Evolutionary conservation across 53 echinoderm and acorn worm species (phyloP).

Genomic region (Crossaster papposus): DNA sequence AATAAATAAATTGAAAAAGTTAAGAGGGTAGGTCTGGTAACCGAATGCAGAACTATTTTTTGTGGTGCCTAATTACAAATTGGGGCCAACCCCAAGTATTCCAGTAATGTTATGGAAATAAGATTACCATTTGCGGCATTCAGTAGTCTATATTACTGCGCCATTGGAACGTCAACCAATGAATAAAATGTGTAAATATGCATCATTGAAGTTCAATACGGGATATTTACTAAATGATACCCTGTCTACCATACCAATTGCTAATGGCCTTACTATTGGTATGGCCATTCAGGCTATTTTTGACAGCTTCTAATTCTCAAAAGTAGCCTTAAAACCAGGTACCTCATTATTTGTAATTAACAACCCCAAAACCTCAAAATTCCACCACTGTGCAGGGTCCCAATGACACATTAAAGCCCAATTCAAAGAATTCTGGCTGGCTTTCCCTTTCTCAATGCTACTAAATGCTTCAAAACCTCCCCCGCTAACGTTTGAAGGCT

Average conservation of each 20-base stretch:
- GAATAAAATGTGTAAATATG: too few species aligned
- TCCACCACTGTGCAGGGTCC: not conserved
- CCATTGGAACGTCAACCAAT: too few species aligned
- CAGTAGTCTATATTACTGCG: not conserved
- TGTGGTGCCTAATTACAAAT: slow-evolving; percentile 1
- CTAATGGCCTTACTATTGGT: not conserved
- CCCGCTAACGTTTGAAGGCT: not conserved
- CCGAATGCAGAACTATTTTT: too few species aligned
- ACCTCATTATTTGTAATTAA: not conserved
- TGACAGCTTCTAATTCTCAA: not conserved
- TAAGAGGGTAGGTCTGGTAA: too few species aligned
- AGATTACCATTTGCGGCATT: not conserved
- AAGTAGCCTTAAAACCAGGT: not conserved
- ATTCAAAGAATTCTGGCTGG: not conserved
- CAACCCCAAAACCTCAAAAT: not conserved
- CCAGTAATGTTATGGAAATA: not conserved
- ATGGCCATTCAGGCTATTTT: not conserved
- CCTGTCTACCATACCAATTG: not conserved
- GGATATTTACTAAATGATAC: not conserved
- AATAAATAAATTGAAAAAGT: too few species aligned
- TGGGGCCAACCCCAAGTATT: not conserved
- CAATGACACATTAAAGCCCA: not conserved
- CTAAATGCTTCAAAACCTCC: not conserved
- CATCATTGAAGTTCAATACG: too few species aligned
- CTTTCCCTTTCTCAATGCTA: not conserved